Conservation (phyloP, 2,888 invertebrate species). For the Neoitamus cyanurus region DNA sequence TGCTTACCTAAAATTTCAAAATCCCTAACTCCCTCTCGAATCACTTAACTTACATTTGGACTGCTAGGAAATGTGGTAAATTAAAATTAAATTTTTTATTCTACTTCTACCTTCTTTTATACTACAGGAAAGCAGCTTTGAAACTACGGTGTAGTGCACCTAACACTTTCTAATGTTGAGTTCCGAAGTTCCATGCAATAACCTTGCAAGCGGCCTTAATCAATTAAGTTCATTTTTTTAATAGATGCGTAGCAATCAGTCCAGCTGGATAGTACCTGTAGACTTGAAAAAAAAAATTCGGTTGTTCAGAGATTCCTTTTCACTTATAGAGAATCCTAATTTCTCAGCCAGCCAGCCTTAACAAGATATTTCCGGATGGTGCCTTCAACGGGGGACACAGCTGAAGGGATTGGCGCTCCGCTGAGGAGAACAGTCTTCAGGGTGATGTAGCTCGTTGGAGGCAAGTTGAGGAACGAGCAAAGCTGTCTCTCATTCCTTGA, state of each 20-base stretch:
- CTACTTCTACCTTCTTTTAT: too few species aligned
- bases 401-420: constrained; percentile 60
- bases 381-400: constrained; percentile 60
- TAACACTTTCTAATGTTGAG: background rate
- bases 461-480: constrained; percentile 80
- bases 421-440: constrained; percentile 85
- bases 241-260: background rate
- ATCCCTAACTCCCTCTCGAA: background rate
- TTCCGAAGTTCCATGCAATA: background rate
- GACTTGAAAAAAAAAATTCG: background rate
- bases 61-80: background rate
- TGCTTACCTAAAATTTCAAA: background rate
- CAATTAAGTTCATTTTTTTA: background rate
- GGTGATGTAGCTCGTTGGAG: constrained; percentile 88
- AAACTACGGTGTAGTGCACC: background rate
- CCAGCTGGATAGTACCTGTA: background rate
- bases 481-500: constrained; percentile 78
- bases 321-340: constrained; percentile 54
- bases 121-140: background rate
- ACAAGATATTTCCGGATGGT: constrained; percentile 68
- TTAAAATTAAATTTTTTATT: background rate
- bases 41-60: background rate
- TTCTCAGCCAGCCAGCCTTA: constrained; percentile 66
- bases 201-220: background rate
- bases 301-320: background rate